Evolutionary conservation across 2,888 invertebrate genomes (phyloP).

Genomic region (Lepidocyrtinus sp.): DNA sequence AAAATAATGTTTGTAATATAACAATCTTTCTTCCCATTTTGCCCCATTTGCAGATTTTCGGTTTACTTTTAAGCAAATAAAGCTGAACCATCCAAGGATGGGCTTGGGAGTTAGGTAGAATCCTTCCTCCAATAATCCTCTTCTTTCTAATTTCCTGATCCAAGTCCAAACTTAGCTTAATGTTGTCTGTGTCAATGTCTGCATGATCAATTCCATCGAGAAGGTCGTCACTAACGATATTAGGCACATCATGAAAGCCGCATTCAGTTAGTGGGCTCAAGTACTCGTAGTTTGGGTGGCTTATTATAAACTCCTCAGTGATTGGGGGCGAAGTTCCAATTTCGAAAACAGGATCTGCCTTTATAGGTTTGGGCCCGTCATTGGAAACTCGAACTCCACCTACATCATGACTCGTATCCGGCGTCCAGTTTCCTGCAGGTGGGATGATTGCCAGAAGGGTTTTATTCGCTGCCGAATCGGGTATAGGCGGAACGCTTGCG

Average conservation of each 20-base stretch:
- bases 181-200: background rate
- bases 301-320: conserved; percentile 2
- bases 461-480: background rate
- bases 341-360: conserved; percentile 22
- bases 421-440: conserved; percentile 15
- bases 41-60: background rate
- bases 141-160: conserved; percentile 22
- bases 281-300: conserved; percentile 31
- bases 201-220: background rate
- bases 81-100: conserved; percentile 63
- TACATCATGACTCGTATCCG: background rate
- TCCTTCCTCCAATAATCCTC: conserved; percentile 57
- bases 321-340: background rate
- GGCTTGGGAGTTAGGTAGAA: conserved; percentile 7
- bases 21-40: background rate
- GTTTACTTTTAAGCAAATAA: conserved; percentile 54
- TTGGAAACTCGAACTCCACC: conserved; percentile 32
- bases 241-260: background rate
- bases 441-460: background rate
- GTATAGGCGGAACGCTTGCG: background rate
- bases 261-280: conserved; percentile 30
- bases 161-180: background rate
- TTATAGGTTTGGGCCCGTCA: conserved; percentile 21
- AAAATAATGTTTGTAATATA: conserved; percentile 8
- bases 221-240: background rate